Base-by-base conservation (phyloP, 2,113 vertebrate genomes). In the Ciconia boyciana region DNA sequence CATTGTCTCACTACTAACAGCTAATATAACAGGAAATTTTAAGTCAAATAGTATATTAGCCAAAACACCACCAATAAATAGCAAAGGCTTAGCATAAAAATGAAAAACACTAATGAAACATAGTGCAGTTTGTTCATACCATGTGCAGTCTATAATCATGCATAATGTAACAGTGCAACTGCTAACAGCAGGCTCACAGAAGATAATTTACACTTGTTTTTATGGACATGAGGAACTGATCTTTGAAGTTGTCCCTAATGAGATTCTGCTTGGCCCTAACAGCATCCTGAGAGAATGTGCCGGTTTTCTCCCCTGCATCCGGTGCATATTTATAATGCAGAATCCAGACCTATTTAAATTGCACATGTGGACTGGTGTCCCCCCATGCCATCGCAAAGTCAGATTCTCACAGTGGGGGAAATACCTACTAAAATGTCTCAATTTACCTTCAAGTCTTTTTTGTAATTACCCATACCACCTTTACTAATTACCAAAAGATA, bases 161-260 rank as follows among this genome's bases (percentile, higher is more conserved):
- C 97, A 98, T 98, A 98, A 98, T 98, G 98, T 97, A 98, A 96
- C 95, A 98, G 94, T 49, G 87, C 90, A 87, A 98, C 97, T 97
- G 98, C 97, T 98, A 98, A 97, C 98, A 98, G 98, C 98, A 98
- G 97, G 97, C 98, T 95, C 95, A 79, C 96, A 98, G 96, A 98
- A 98, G 98, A 98, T 98, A 98, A 98, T 98, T 98, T 98, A 98
- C 98, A 97, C 98, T 98, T 98, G 97, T 97, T 98, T 98, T 98
- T 97, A 98, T 97, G 98, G 98, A 98, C 98, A 97, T 77, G 96
- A 98, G 95, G 98, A 98, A 96, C 97, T 96, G 98, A 98, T 98
- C 98, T 98, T 98, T 98, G 98, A 98, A 98, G 98, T 97, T 96
- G 95, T 97, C 98, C 97, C 97, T 98, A 98, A 98, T 98, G 98